These are phyloP conservation scores for Melieria omissa DNA, from an alignment of 2,888 invertebrate species.

Conservation along the genomic window DNA sequence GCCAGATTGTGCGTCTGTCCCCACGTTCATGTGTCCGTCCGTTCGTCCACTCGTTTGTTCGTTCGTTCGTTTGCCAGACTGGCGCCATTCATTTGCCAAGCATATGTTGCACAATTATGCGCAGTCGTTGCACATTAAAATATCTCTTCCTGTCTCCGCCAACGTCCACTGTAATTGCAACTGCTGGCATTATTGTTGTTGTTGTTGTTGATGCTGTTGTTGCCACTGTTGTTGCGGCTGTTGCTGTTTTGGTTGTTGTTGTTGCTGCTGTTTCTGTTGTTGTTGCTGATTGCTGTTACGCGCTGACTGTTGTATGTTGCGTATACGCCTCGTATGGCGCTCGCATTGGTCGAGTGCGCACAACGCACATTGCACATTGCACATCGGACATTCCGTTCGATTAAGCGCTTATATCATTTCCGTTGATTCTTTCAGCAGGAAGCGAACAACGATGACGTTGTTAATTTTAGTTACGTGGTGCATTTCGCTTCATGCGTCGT, in stretches of 20 bases:
- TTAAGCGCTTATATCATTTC: constrained; percentile 22
- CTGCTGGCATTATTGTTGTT: background rate
- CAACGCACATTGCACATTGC: background rate
- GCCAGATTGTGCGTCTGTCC: background rate
- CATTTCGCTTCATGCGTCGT: no score
- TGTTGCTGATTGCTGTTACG: background rate
- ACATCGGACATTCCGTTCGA: constrained; percentile 25
- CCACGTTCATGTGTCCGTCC: background rate
- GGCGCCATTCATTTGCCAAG: background rate
- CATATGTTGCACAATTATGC: background rate
- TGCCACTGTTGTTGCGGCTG: background rate
- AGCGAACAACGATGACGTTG: background rate
- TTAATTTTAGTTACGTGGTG: background rate
- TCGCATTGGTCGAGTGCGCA: background rate
- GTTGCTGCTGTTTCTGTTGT: background rate
- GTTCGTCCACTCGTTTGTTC: background rate
- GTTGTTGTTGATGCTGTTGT: background rate
- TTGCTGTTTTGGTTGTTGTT: background rate
- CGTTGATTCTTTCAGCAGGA: background rate
- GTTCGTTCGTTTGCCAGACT: background rate
- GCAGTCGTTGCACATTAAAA: background rate
- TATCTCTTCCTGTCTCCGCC: background rate
- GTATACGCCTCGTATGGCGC: constrained; percentile 9
- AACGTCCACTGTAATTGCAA: background rate
- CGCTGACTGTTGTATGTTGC: background rate